Evolutionary conservation across 1,140 invertebrate species (phyloP).

Genomic region (Chymomyza costata): DNA sequence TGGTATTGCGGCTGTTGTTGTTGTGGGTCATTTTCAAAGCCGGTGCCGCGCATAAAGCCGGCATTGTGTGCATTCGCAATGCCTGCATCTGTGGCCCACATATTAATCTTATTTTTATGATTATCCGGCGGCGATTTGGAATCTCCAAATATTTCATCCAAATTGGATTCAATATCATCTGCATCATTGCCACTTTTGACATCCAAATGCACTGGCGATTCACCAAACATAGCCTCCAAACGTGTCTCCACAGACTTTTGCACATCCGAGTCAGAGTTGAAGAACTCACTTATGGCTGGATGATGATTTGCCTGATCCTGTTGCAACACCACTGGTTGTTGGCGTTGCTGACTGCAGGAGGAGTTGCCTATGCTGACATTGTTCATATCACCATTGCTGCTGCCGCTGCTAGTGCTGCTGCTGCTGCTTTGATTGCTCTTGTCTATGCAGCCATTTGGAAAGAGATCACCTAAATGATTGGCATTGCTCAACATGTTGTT

Average conservation of each 20-base stretch:
- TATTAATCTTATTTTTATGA: constrained; percentile 52
- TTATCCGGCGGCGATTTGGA: constrained; percentile 51
- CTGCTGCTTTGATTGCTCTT: constrained; percentile 59
- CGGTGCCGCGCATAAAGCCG: constrained; percentile 27
- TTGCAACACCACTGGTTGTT: constrained; percentile 49
- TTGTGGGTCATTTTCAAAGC: constrained; percentile 22
- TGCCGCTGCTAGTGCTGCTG: constrained; percentile 53
- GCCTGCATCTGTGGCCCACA: constrained; percentile 50
- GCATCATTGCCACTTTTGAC: constrained; percentile 57
- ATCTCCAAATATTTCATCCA: constrained; percentile 72
- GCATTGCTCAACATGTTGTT: constrained; percentile 34
- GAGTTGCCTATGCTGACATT: constrained; percentile 28
- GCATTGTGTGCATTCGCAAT: no score
- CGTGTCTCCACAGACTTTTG: constrained; percentile 73
- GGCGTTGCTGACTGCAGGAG: constrained; percentile 61
- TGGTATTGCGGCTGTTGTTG: constrained; percentile 22
- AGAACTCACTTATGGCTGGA: constrained; percentile 66
- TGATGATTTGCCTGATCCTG: constrained; percentile 53
- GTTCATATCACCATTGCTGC: constrained; percentile 23
- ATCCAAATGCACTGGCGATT: constrained; percentile 67
- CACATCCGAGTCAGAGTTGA: constrained; percentile 64
- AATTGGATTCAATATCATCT: constrained; percentile 65
- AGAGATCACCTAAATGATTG: constrained; percentile 53
- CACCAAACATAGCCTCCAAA: constrained; percentile 74
- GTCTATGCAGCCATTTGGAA: constrained; percentile 66